phyloP scores from a whole-genome alignment of 2,888 invertebrate species.

The Plebejus melissa region DNA sequence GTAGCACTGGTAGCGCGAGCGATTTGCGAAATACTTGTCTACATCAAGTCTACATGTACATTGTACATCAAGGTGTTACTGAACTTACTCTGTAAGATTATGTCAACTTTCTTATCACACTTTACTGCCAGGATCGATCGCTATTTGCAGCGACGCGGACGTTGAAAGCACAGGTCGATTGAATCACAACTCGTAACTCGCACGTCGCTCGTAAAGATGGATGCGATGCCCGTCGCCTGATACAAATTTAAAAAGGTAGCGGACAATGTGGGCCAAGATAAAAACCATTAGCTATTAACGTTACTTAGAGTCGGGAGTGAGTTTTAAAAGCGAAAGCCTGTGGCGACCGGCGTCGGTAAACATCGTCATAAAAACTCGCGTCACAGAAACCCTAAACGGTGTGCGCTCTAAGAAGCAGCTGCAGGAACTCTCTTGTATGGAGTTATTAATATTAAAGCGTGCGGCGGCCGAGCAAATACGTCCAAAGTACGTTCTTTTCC shows the following conservation, averaged over 20 bases:
- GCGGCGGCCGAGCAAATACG: conserved; percentile 57
- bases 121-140: conserved; percentile 15
- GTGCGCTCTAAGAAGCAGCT: conserved; percentile 44
- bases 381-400: conserved; percentile 47
- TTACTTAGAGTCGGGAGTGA: conserved; percentile 44
- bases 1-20: background rate
- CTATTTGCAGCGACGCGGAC: conserved; percentile 4
- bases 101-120: background rate
- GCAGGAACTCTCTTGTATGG: conserved; percentile 59
- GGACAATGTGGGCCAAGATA: background rate
- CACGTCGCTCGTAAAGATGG: conserved; percentile 20
- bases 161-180: background rate
- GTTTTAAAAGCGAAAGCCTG: conserved; percentile 46
- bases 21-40: background rate
- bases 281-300: conserved; percentile 21
- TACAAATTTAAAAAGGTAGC: conserved; percentile 13
- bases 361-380: conserved; percentile 64
- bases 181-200: conserved; percentile 10
- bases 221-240: background rate
- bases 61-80: background rate
- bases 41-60: background rate
- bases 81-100: background rate
- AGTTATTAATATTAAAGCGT: conserved; percentile 73
- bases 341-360: conserved; percentile 58
- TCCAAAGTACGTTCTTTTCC: conserved; percentile 41